phyloP scores from a whole-genome alignment of 2,888 invertebrate species.

The Meganola albula region DNA sequence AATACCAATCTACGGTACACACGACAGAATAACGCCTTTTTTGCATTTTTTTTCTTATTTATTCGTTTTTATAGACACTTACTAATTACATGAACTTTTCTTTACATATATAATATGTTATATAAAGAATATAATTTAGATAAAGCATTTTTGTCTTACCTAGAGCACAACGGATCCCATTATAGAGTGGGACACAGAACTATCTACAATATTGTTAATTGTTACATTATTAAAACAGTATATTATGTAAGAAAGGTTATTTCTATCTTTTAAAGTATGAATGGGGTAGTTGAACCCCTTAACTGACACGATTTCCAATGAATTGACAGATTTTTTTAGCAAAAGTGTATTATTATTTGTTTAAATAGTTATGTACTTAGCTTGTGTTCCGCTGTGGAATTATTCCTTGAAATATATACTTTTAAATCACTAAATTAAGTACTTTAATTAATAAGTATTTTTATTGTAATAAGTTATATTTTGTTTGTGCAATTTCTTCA shows the following conservation, averaged over 20 bases:
- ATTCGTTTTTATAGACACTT: conserved; percentile 70
- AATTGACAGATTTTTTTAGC: conserved; percentile 66
- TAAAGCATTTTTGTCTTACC: conserved; percentile 75
- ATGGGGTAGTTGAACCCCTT: conserved; percentile 50
- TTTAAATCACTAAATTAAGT: no score
- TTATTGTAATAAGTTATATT: no score
- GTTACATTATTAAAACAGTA: conserved; percentile 49
- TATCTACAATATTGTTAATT: conserved; percentile 60
- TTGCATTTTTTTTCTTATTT: conserved; percentile 53
- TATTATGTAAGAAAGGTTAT: conserved; percentile 52
- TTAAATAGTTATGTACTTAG: conserved; percentile 33
- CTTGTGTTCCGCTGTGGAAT: conserved; percentile 50
- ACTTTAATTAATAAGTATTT: no score
- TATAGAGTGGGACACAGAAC: conserved; percentile 60
- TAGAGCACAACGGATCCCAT: conserved; percentile 71
- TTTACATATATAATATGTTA: conserved; percentile 76
- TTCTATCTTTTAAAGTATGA: conserved; percentile 54
- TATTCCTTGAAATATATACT: no score
- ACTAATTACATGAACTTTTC: conserved; percentile 68
- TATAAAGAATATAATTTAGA: conserved; percentile 76
- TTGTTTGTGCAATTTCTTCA: no score
- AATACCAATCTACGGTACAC: conserved; percentile 62
- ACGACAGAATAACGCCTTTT: conserved; percentile 60
- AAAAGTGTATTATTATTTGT: conserved; percentile 44
- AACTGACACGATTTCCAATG: conserved; percentile 69